Percentiles rank a stretch among this genome's conserved stretches.
Conservation (phyloP, 2,797 vertebrate species). For the Rachycentron canadum region DNA sequence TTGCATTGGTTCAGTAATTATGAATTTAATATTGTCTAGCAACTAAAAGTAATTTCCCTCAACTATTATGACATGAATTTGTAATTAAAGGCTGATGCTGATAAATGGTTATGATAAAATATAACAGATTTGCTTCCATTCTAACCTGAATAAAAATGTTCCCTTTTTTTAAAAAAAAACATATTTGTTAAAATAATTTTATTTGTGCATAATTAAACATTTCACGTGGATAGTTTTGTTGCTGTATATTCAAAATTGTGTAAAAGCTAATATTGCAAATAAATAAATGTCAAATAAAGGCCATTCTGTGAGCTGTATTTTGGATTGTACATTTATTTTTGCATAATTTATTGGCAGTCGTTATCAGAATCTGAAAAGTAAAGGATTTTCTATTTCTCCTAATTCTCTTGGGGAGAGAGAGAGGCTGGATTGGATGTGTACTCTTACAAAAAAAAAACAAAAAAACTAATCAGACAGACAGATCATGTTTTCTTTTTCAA, state of each 20-base stretch:
- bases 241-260: constrained; percentile 83
- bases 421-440: neutral
- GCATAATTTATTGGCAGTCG: neutral
- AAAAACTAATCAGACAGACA: neutral
- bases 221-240: constrained; percentile 85
- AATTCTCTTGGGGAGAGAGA: neutral
- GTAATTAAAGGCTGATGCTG: constrained; percentile 50
- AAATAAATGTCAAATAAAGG: constrained; percentile 77
- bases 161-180: constrained; percentile 54
- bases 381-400: neutral
- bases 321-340: constrained; percentile 8
- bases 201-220: constrained; percentile 80
- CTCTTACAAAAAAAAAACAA: too few species aligned
- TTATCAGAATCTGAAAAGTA: neutral
- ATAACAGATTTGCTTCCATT: constrained; percentile 50
- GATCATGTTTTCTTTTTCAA: neutral
- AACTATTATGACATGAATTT: constrained; percentile 45
- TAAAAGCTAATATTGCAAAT: constrained; percentile 86
- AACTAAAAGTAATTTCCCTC: constrained; percentile 64
- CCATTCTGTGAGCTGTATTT: constrained; percentile 38
- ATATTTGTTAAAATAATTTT: constrained; percentile 77
- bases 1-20: constrained; percentile 70
- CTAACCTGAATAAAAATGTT: constrained; percentile 57
- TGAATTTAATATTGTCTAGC: constrained; percentile 64
- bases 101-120: constrained; percentile 28